phyloP scores from a whole-genome alignment of 2,888 invertebrate species.

The Villa cingulata region DNA sequence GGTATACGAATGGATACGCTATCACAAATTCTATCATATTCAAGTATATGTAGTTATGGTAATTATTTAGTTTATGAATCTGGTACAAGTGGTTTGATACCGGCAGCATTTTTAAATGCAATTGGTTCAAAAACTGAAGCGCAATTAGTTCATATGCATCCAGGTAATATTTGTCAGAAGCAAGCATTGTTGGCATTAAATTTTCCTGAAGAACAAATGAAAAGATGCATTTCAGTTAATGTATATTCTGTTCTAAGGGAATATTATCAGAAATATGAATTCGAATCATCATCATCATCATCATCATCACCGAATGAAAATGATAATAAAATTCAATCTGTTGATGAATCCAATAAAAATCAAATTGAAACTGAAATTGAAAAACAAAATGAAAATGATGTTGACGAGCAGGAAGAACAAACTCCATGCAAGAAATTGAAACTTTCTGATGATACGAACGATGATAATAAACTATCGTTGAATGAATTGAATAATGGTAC shows the following conservation, averaged over 20 bases:
- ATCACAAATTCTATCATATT: slow-evolving; percentile 71
- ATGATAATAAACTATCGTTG: background rate
- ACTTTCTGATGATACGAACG: background rate
- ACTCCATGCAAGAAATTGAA: background rate
- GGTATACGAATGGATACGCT: slow-evolving; percentile 75
- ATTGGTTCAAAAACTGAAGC: slow-evolving; percentile 53
- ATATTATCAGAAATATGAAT: slow-evolving; percentile 44
- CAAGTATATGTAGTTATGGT: slow-evolving; percentile 66
- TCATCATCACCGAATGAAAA: background rate
- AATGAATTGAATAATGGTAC: background rate
- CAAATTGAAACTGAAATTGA: background rate
- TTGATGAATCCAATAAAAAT: too few relatives aligned
- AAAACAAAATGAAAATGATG: background rate
- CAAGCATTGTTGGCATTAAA: slow-evolving; percentile 69
- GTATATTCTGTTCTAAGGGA: slow-evolving; percentile 59
- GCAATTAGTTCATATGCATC: slow-evolving; percentile 59
- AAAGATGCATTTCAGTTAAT: slow-evolving; percentile 61
- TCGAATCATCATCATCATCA: slow-evolving; percentile 10
- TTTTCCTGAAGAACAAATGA: slow-evolving; percentile 53
- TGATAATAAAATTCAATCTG: background rate
- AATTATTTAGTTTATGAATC: slow-evolving; percentile 76
- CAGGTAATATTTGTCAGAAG: slow-evolving; percentile 67
- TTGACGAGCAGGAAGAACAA: background rate
- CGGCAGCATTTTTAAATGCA: slow-evolving; percentile 68
- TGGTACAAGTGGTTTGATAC: slow-evolving; percentile 70